Conservation (phyloP, 2,888 invertebrate genomes). For the Escarpia spicata region DNA sequence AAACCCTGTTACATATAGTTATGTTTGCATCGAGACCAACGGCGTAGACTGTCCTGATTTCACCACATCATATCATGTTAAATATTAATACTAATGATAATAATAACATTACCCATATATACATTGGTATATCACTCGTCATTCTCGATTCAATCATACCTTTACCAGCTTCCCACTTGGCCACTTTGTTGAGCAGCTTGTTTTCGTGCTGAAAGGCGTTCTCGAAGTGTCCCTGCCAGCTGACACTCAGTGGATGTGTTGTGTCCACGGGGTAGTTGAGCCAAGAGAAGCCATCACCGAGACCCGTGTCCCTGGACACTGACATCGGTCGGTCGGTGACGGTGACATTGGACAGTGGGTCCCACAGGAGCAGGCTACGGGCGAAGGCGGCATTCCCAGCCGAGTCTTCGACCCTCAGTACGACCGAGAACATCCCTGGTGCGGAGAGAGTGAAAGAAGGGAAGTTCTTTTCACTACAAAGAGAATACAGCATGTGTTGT, state of each 20-base stretch:
- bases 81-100: too few relatives aligned
- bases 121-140: background rate
- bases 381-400: background rate
- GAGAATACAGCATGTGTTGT: background rate
- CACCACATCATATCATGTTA: too few relatives aligned
- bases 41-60: too few relatives aligned
- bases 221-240: slow-evolving; percentile 14
- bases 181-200: background rate
- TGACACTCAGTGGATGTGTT: background rate
- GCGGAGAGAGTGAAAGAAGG: background rate
- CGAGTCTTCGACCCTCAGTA: background rate
- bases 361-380: background rate
- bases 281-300: background rate
- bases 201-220: slow-evolving; percentile 7
- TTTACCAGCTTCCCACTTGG: background rate
- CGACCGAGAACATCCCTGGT: background rate
- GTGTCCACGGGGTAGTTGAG: background rate
- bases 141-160: background rate
- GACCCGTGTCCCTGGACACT: background rate
- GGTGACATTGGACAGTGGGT: background rate
- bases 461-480: background rate
- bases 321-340: background rate
- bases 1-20: too few relatives aligned
- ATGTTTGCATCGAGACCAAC: too few relatives aligned
- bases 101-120: background rate